Percentiles rank a stretch among this genome's conserved stretches.
phyloP scores from a whole-genome alignment of 2,797 vertebrate species.

The Tokudaia muenninki region DNA sequence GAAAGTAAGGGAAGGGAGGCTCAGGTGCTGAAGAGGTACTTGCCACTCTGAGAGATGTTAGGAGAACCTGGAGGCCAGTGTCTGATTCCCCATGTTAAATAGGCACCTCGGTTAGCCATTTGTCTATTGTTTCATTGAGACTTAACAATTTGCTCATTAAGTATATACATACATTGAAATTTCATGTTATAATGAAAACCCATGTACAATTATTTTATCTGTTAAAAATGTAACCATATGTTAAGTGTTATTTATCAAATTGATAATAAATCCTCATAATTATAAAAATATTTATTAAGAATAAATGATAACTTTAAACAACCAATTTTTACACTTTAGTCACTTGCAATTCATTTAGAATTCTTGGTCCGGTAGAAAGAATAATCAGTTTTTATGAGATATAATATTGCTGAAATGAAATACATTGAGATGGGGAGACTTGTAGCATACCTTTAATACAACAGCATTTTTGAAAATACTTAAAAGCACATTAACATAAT shows the following conservation, averaged over 20 bases:
- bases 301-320: not conserved
- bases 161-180: not conserved
- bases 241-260: not conserved
- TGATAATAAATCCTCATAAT: not conserved
- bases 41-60: not conserved
- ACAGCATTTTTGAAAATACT: constrained; percentile 25
- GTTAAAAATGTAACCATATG: not conserved
- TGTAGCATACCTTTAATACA: not conserved
- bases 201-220: not conserved
- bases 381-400: constrained; percentile 1
- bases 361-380: not conserved
- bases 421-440: not conserved
- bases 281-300: not conserved
- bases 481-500: constrained; percentile 1
- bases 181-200: not conserved
- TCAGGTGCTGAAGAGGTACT: not conserved
- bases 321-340: not conserved
- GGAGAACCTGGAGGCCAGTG: not conserved
- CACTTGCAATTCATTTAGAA: not conserved
- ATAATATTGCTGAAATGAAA: not conserved
- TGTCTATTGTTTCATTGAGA: not conserved
- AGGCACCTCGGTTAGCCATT: not conserved
- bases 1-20: not conserved
- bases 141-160: not conserved
- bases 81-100: not conserved